Conservation (phyloP, 2,888 invertebrate genomes). For the Bombylius discolor region DNA sequence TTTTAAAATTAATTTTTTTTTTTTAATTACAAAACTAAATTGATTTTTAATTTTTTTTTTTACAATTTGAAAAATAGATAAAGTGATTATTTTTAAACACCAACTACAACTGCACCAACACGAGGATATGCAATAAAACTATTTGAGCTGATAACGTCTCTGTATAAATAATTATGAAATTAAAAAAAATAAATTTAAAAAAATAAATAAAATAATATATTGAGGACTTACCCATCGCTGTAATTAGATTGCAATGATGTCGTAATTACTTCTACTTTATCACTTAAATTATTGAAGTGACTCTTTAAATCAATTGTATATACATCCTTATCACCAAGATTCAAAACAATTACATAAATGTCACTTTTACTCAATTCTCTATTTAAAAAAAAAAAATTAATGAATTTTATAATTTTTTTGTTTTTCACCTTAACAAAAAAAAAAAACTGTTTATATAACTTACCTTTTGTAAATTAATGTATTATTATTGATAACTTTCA, state of each 20-base stretch:
- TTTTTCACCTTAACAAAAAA: too few species aligned
- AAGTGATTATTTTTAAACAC: background rate
- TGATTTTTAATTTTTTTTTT: too few species aligned
- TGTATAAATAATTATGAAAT: background rate
- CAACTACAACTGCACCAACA: background rate
- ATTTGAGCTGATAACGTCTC: background rate
- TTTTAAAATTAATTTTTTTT: too few species aligned
- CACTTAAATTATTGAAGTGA: constrained; percentile 20
- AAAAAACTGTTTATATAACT: background rate
- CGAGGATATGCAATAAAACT: background rate
- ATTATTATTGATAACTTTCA: constrained; percentile 24
- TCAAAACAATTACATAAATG: constrained; percentile 38
- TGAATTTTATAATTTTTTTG: too few species aligned
- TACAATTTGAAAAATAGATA: background rate
- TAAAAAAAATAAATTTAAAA: background rate
- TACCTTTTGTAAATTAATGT: constrained; percentile 30
- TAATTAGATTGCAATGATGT: constrained; percentile 29
- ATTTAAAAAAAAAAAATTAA: background rate
- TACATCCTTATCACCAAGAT: constrained; percentile 37
- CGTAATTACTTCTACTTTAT: constrained; percentile 28
- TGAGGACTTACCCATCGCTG: constrained; percentile 23
- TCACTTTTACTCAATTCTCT: constrained; percentile 25
- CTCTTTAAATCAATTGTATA: constrained; percentile 37
- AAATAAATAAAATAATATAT: background rate
- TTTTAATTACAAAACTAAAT: too few species aligned